Base-by-base conservation (phyloP, 2,113 vertebrate genomes). In the Crotalus horridus region DNA sequence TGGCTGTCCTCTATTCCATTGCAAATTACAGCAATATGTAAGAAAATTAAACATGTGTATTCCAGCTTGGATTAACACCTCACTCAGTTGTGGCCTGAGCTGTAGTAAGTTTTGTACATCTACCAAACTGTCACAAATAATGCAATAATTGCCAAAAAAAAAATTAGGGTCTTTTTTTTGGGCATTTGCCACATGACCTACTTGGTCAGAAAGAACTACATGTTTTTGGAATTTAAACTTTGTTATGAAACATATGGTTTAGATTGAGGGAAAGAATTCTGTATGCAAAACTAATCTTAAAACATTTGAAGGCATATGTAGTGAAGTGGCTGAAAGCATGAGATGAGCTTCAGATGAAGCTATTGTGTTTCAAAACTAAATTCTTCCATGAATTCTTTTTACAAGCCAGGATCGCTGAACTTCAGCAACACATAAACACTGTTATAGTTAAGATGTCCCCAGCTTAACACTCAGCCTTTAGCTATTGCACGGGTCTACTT, bases 171-270 rank as follows among this genome's bases (percentile, higher is more conserved):
- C 89, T 15, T 13, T 1, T 15, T 5, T 90, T 26, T 87, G 87
- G 81, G 51, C 86, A 95, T 95, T 81, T 90, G 61, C 11, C 94
- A 94, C 89, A 90, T 91, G 9, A 11, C 88, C 11, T 85, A 92
- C 8, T 90, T 90, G 89, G 48, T 91, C 91, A 90, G 91, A 89
- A 58, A 89, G 17, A 88, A 58, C 54, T 12, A 58, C 94, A 94
- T 89, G 91, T 95, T 96, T 96, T 96, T 94, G 29, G 89, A 95
- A 96, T 96, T 93, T 94, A 53, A n/a, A 90, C 81, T 94, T 86
- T 92, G 21, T 93, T 94, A 55, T 89, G 87, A 95, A 96, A 94
- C 69, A 96, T 87, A 94, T 87, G 53, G 3, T 95, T 96, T 94
- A 92, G 93, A 94, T 89, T 6, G 88, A 0, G 0, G 88, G 86